phyloP scores from a whole-genome alignment of 2,113 vertebrate species.

The Ictalurus furcatus region DNA sequence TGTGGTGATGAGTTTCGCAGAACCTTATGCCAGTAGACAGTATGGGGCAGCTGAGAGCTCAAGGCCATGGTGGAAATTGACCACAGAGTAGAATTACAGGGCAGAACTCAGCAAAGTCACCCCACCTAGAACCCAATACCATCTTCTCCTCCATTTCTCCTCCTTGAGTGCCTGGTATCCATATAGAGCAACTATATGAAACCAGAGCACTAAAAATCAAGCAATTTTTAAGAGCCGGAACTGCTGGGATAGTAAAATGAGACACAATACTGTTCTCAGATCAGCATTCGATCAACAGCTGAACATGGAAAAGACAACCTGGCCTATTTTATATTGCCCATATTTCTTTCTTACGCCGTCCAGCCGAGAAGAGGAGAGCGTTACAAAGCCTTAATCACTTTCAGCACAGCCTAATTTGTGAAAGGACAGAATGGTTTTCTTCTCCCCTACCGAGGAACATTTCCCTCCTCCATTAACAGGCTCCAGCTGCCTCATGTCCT shows the following conservation, averaged over 20 bases:
- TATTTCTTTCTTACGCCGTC: neutral
- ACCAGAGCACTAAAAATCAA: neutral
- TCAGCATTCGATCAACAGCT: neutral
- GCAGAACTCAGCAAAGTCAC: slow-evolving; percentile 53
- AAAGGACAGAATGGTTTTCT: slow-evolving; percentile 33
- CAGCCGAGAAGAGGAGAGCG: neutral
- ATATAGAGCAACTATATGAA: neutral
- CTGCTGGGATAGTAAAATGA: neutral
- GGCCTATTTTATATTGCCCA: neutral
- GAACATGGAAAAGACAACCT: neutral
- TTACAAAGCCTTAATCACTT: slow-evolving; percentile 8
- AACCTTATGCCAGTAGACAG: slow-evolving; percentile 17
- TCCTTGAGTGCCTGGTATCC: neutral
- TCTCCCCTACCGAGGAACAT: slow-evolving; percentile 51
- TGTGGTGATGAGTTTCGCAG: slow-evolving; percentile 20
- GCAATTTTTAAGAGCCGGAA: neutral
- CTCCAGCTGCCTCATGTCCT: slow-evolving; percentile 72
- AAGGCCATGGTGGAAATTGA: slow-evolving; percentile 21
- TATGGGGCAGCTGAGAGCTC: slow-evolving; percentile 9
- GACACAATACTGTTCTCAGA: neutral
- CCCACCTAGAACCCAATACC: slow-evolving; percentile 54
- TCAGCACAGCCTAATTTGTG: slow-evolving; percentile 19
- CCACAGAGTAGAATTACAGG: slow-evolving; percentile 67
- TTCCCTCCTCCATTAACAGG: slow-evolving; percentile 61
- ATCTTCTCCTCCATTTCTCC: slow-evolving; percentile 50